Evolutionary conservation across 2,888 invertebrate species (phyloP).

Genomic region (Deilephila porcellus): DNA sequence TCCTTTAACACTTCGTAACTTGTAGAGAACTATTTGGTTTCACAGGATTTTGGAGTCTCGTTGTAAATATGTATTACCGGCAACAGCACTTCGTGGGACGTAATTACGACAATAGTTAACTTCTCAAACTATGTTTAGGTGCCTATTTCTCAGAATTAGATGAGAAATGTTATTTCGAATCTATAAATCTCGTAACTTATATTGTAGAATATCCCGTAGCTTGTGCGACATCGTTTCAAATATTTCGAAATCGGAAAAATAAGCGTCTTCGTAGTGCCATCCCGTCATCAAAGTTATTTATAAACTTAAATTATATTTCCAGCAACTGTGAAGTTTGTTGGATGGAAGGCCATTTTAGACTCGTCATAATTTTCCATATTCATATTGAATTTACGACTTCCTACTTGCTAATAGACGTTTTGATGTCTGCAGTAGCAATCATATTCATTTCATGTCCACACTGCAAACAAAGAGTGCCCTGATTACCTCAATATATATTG

Average conservation of each 20-base stretch:
- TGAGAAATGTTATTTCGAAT: too few species aligned
- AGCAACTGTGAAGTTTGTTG: background rate
- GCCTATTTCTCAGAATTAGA: too few species aligned
- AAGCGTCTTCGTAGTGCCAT: background rate
- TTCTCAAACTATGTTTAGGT: too few species aligned
- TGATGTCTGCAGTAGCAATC: constrained; percentile 15
- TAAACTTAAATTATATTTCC: background rate
- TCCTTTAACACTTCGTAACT: background rate
- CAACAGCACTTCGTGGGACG: too few species aligned
- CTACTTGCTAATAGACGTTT: background rate
- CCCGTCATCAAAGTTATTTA: background rate
- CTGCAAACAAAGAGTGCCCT: constrained; percentile 40
- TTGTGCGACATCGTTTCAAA: background rate
- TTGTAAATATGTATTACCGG: too few species aligned
- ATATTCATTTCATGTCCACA: constrained; percentile 14
- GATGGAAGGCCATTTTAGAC: constrained; percentile 7
- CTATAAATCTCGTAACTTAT: too few species aligned
- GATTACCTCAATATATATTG: constrained; percentile 52
- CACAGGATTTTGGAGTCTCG: too few species aligned
- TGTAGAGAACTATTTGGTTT: too few species aligned
- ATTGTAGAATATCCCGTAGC: background rate
- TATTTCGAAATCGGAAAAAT: background rate
- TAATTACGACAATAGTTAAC: too few species aligned
- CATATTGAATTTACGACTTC: constrained; percentile 13
- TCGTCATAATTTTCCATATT: constrained; percentile 6